Base-by-base conservation (phyloP, 2,113 vertebrate species). In the Coptodon bakossiorum region DNA sequence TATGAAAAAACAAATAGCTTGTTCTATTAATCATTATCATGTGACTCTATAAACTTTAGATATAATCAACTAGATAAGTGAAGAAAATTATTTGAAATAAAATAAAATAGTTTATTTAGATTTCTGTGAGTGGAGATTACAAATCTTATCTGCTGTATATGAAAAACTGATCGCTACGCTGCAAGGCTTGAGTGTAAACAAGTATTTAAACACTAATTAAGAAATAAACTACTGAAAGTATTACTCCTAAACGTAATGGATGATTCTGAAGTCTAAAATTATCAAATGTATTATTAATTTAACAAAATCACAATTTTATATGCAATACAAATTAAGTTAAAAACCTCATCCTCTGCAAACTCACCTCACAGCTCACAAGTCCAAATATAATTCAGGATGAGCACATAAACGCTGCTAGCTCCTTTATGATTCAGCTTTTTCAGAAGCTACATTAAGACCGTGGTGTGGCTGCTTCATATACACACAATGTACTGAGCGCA, bases 101-200 rank as follows among this genome's bases (percentile, higher is more conserved):
- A 43, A 71, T 45, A 6, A 73, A 73, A 2, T 24, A n/a, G 38
- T 73, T 73, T 45, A 24, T 73, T 73, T 1, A 6, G 68, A 1
- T 16, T 45, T 73, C n/a, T 50, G 16, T 50, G 16, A 31, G 16
- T 31, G 16, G 9, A 31, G 16, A 48, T 76, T 31, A 76, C 24
- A 76, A 11, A 76, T 76, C 0, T 0, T 0, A 50, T 50, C 43
- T 50, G 27, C 9, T 31, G 45, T 7, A 7, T 50, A 31, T 31
- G 43, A 4, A 31, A 50, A 16, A 19, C 2, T 50, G 71, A 19
- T 50, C 2, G 1, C 5, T n/a, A 31, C 6, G 13, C 9, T 31
- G 71, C 27, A 0, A 29, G 9, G 14, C 24, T 29, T 11, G 68
- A 29, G 71, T 19, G 9, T 50, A 5, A 78, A 11, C 1, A 78